Evolutionary conservation across 2,113 vertebrate genomes (phyloP), one percentile per base, ranked within the genome.

Genomic region (Macquaria ambigua): DNA sequence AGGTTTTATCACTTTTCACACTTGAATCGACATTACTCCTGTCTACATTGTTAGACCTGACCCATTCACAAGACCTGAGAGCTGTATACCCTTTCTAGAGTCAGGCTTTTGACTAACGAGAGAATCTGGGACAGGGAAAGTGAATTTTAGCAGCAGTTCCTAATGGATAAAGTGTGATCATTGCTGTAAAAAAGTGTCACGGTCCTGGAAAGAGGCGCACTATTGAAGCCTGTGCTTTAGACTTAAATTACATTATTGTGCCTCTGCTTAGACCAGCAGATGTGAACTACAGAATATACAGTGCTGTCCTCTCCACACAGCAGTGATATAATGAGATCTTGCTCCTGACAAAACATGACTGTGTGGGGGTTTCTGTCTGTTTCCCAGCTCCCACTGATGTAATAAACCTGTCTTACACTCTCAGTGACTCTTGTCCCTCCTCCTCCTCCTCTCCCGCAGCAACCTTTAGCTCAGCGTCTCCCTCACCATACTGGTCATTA

Each of bases 401-500:
- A 83, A 88, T 89, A 83, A 92, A 90, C 69, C 85, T 88, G 87
- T 87, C 88, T 66, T 61, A 82, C 87, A 74, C 67, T 84, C 87
- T 89, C 78, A 75, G 12, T 91, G 82, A 88, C 62, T 85, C 71
- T 68, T 52, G 58, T 72, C 80, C 85, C 74, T 82, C 82, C 74
- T 80, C 83, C 71, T 67, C 61, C 74, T 66, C 58, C 68, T 3
- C 83, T 89, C 82, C 87, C 16, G 12, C 83, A 46, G 84, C 71
- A 84, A 89, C 84, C 87, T 55, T 90, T 55, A 83, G 71, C 77
- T 83, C 79, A n/a, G 74, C 37, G 46, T 82, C 69, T 83, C 90
- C 86, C 82, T 93, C 93, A 81, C 86, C 89, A 76, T 2, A 4
- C 91, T 74, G 83, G 81, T 93, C 93, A 95, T 94, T 95, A 95